Conservation (phyloP, 2,888 invertebrate species). For the Chloroclysta siterata region DNA sequence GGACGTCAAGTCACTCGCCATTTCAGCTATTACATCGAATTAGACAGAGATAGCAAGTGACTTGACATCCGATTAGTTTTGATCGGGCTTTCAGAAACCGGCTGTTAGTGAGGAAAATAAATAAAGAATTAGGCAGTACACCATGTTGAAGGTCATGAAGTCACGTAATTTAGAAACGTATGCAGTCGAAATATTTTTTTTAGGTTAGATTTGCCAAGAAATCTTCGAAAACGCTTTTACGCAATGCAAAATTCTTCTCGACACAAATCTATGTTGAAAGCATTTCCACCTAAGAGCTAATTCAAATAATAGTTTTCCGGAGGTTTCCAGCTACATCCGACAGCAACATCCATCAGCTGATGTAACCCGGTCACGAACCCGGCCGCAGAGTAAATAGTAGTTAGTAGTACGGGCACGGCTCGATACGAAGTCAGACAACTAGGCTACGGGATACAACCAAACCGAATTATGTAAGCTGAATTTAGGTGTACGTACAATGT, state of each 20-base stretch:
- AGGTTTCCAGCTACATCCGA: constrained; percentile 30
- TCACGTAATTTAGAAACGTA: too few relatives aligned
- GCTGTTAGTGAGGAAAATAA: constrained; percentile 10
- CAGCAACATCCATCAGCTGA: constrained; percentile 59
- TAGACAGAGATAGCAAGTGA: too few relatives aligned
- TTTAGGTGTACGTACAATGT: constrained; percentile 7
- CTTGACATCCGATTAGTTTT: too few relatives aligned
- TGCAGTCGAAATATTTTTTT: too few relatives aligned
- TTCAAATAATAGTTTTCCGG: constrained; percentile 27
- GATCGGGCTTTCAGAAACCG: too few relatives aligned
- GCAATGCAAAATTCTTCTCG: too few relatives aligned
- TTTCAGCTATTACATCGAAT: too few relatives aligned
- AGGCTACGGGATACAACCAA: constrained; percentile 51
- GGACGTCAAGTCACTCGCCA: too few relatives aligned
- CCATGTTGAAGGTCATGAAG: constrained; percentile 3
- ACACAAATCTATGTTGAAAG: too few relatives aligned
- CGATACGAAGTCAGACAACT: constrained; percentile 46
- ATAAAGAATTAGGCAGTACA: not conserved
- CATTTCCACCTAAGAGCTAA: constrained; percentile 23
- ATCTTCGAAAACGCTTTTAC: too few relatives aligned
- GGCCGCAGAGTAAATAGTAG: constrained; percentile 30
- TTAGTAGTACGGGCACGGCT: constrained; percentile 24
- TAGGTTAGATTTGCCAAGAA: too few relatives aligned
- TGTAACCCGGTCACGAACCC: constrained; percentile 64
- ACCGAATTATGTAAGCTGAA: constrained; percentile 32